Base-by-base conservation (phyloP, 2,113 vertebrate species). In the Catharus minimus region DNA sequence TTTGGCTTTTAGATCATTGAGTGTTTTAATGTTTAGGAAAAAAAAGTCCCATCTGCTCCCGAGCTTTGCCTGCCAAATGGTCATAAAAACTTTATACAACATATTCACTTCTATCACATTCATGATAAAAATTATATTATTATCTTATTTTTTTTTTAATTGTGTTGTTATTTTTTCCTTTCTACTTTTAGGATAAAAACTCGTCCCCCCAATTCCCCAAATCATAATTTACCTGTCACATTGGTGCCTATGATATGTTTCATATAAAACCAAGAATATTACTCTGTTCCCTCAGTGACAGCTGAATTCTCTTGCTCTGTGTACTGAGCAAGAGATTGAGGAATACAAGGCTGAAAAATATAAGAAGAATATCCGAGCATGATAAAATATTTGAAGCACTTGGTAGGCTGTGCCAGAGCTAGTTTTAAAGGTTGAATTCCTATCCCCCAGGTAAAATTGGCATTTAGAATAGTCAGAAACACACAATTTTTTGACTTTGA, bases 151-250 rank as follows among this genome's bases (percentile, higher is more conserved):
- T 36, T 36, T 36, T 36, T 62, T 26, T 52, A 46, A 16, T 21
- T 28, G 3, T 10, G 16, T 13, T 28, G 11, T 38, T 69, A 3
- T 30, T 33, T 83, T 72, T 69, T 46, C 23, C 4, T 65, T 69
- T 73, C 14, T 58, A 1, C 7, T 1, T 62, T 78, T 66, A 46
- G 24, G 21, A 53, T 6, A 71, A 78, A 82, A 82, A 2, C 11
- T 65, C 7, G 46, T 64, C 10, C 14, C 2, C 2, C 2, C 9
- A 49, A 4, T 0, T 4, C 20, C 6, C 5, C 9, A 38, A 22
- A 46, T 17, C 2, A 0, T 52, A 41, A 27, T 11, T 60, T 65
- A 30, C 2, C 15, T 78, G 74, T 69, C 30, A 33, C 21, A 15
- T 23, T 7, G 32, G 8, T 36, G 18, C 8, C 30, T 62, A 24